These are phyloP conservation scores for Triops cancriformis DNA, from an alignment of 1,140 invertebrate genomes.

Conservation along the genomic window DNA sequence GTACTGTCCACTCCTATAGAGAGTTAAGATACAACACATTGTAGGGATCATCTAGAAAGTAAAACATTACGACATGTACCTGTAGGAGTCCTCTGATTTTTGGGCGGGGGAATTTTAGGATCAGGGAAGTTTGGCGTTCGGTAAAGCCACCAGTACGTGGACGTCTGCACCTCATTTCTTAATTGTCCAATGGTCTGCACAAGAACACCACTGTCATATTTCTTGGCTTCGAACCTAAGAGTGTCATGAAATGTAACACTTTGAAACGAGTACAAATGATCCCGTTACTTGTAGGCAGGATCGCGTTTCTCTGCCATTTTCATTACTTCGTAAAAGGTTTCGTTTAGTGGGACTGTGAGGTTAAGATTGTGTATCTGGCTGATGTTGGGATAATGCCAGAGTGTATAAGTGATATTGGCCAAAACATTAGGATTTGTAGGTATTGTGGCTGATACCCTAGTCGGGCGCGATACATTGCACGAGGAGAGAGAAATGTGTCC, in stretches of 20 bases:
- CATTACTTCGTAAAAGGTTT: constrained; percentile 78
- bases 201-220: constrained; percentile 84
- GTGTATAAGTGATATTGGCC: constrained; percentile 63
- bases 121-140: constrained; percentile 64
- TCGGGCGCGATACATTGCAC: not conserved
- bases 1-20: constrained; percentile 69
- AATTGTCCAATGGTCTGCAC: constrained; percentile 76
- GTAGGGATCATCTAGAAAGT: too few species aligned
- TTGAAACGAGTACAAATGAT: not conserved
- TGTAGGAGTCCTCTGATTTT: constrained; percentile 71
- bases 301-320: constrained; percentile 68
- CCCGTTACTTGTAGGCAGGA: constrained; percentile 36
- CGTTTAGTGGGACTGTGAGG: constrained; percentile 57
- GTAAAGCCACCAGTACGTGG: constrained; percentile 79
- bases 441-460: constrained; percentile 35
- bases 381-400: constrained; percentile 64
- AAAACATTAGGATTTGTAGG: constrained; percentile 21
- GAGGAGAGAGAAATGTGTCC: not conserved
- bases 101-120: constrained; percentile 63
- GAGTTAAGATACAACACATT: constrained; percentile 22
- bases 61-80: constrained; percentile 45
- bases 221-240: constrained; percentile 60
- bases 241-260: constrained; percentile 21
- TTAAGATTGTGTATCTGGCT: constrained; percentile 61
- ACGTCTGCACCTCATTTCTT: constrained; percentile 75